These are phyloP conservation scores for Aldrovandia affinis DNA, from an alignment of 2,797 vertebrate species.

Conservation along the genomic window DNA sequence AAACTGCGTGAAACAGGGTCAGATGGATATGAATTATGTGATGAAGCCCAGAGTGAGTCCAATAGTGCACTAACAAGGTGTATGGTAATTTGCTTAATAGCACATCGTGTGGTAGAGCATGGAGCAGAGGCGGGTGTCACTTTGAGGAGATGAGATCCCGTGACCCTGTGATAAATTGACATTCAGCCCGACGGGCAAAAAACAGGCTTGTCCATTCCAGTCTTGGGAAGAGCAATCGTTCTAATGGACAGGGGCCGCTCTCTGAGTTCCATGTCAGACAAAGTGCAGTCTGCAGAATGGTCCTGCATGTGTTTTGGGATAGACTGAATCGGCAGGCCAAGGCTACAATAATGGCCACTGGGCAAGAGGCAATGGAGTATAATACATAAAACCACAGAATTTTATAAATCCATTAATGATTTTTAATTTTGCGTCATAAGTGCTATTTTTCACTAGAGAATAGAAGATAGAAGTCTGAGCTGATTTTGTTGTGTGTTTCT, in stretches of 20 bases:
- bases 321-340: not conserved
- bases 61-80: slow-evolving; percentile 39
- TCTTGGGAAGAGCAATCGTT: slow-evolving; percentile 38
- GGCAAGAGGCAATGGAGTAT: not conserved
- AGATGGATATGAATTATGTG: slow-evolving; percentile 44
- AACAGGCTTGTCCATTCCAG: slow-evolving; percentile 33
- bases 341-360: not conserved
- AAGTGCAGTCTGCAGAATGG: not conserved
- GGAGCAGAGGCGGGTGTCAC: slow-evolving; percentile 35
- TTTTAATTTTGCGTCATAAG: not conserved
- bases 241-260: slow-evolving; percentile 36
- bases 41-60: slow-evolving; percentile 25
- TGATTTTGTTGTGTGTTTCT: not conserved
- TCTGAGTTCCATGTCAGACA: slow-evolving; percentile 15
- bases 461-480: not conserved
- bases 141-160: slow-evolving; percentile 46
- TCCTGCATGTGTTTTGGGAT: not conserved
- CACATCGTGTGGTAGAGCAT: slow-evolving; percentile 27
- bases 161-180: slow-evolving; percentile 51
- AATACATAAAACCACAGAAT: not conserved
- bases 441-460: not conserved
- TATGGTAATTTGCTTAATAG: slow-evolving; percentile 54
- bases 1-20: slow-evolving; percentile 38
- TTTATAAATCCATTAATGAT: not conserved
- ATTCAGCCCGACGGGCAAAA: slow-evolving; percentile 36